Conservation (phyloP, 2,113 vertebrate species). For the Gasterosteus nipponicus region DNA sequence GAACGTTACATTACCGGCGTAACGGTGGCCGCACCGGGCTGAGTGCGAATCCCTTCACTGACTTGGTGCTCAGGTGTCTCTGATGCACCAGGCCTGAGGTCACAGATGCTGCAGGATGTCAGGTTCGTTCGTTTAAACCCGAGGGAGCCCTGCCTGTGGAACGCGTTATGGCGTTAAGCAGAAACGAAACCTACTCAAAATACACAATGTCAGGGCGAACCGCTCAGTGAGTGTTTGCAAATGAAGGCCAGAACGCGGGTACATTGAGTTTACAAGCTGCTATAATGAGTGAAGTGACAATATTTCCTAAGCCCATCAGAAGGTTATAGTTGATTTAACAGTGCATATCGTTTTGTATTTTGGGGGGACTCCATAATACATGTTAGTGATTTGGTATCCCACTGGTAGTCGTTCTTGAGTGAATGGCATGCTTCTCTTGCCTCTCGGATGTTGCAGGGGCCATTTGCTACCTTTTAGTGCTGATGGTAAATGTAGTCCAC, state of each 20-base stretch:
- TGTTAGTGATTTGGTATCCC: background rate
- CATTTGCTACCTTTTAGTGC: background rate
- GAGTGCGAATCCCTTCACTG: slow-evolving; percentile 5
- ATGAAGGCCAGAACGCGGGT: background rate
- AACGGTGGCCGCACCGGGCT: background rate
- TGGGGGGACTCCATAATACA: too few species aligned
- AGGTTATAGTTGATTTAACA: background rate
- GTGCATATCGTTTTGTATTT: slow-evolving; percentile 1
- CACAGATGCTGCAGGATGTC: slow-evolving; percentile 10
- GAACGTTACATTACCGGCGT: background rate
- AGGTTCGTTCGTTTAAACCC: slow-evolving; percentile 7
- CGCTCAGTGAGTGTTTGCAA: background rate
- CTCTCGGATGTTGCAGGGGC: background rate
- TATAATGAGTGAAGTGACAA: background rate
- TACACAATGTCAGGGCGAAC: background rate
- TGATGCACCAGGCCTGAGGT: slow-evolving; percentile 18
- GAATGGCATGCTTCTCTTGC: background rate
- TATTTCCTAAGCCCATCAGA: background rate
- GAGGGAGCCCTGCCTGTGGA: background rate
- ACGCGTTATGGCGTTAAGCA: background rate
- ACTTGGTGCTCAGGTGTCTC: background rate
- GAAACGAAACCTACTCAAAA: slow-evolving; percentile 48
- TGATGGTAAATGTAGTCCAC: background rate
- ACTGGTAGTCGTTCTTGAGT: background rate
- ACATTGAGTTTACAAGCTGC: background rate